These are phyloP conservation scores for Anguilla marmorata DNA, from an alignment of 2,797 vertebrate genomes.

Conservation along the genomic window DNA sequence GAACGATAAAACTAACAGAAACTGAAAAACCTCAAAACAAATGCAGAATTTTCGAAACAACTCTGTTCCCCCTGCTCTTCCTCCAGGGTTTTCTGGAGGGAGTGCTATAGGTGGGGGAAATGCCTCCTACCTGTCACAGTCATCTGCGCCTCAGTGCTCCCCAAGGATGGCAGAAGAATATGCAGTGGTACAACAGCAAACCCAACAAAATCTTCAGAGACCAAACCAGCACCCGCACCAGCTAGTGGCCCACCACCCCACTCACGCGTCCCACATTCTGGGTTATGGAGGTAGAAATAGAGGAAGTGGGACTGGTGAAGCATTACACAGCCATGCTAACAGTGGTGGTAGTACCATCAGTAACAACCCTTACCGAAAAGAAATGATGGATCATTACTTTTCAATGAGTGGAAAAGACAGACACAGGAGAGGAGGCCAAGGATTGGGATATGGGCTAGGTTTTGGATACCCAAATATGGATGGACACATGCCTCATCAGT, in stretches of 20 bases:
- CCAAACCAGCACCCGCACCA: constrained; percentile 60
- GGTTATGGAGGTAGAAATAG: constrained; percentile 75
- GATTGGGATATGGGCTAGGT: constrained; percentile 65
- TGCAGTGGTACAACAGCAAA: constrained; percentile 71
- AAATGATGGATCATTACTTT: constrained; percentile 94
- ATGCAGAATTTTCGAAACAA: constrained; percentile 81
- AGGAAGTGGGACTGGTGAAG: constrained; percentile 67
- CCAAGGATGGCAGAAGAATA: constrained; percentile 78
- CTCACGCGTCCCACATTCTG: constrained; percentile 77
- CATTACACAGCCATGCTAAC: constrained; percentile 79
- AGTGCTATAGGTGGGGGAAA: constrained; percentile 63
- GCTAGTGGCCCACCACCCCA: constrained; percentile 69
- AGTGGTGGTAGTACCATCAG: constrained; percentile 69
- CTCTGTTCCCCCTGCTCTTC: constrained; percentile 66
- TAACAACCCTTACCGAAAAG: constrained; percentile 90
- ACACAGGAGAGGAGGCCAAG: constrained; percentile 73
- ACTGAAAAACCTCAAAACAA: constrained; percentile 44
- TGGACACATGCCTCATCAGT: constrained; percentile 86
- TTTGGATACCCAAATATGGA: constrained; percentile 85
- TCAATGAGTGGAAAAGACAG: constrained; percentile 86
- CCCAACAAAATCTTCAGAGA: constrained; percentile 49
- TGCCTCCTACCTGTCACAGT: constrained; percentile 69
- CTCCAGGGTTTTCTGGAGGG: constrained; percentile 67
- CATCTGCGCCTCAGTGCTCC: constrained; percentile 75
- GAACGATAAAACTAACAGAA: neutral